Conservation (phyloP, 2,888 invertebrate species). For the Onchidella celtica region DNA sequence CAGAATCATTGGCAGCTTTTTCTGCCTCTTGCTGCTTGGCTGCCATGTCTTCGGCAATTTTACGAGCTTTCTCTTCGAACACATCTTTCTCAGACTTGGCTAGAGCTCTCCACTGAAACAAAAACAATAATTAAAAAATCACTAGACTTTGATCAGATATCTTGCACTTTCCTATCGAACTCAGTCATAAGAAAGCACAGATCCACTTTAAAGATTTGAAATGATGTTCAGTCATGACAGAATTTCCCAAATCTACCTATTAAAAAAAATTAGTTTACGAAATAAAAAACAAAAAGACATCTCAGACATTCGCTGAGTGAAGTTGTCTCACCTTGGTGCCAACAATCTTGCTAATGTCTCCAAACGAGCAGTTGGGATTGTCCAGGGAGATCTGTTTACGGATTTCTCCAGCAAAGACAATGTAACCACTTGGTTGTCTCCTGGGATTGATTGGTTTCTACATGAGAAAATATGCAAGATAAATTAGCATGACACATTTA, state of each 20-base stretch:
- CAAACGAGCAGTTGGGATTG: conserved; percentile 96
- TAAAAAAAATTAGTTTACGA: background rate
- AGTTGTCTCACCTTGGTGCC: conserved; percentile 85
- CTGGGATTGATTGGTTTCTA: conserved; percentile 64
- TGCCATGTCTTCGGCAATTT: conserved; percentile 86
- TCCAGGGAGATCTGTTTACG: conserved; percentile 94
- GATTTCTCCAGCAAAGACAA: conserved; percentile 97
- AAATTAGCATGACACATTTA: too few species aligned
- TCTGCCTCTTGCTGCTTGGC: conserved; percentile 82
- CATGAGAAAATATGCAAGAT: background rate
- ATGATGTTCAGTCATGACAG: too few species aligned
- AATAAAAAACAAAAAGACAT: background rate
- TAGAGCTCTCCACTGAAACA: conserved; percentile 93
- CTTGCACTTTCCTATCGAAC: background rate
- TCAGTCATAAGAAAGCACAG: background rate
- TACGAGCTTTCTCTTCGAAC: conserved; percentile 95
- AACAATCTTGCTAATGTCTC: conserved; percentile 88
- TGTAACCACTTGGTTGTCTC: conserved; percentile 90
- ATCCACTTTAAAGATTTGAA: too few species aligned
- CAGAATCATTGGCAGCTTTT: conserved; percentile 77
- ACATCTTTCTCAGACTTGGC: conserved; percentile 92
- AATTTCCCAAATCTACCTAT: too few species aligned
- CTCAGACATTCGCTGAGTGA: too few species aligned
- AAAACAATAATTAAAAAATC: background rate
- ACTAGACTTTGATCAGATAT: background rate